A percentile compares a stretch with the other conserved stretches of the same genome.
Evolutionary conservation across 2,797 vertebrate genomes (phyloP).

Genomic region (Buphagus erythrorhynchus): DNA sequence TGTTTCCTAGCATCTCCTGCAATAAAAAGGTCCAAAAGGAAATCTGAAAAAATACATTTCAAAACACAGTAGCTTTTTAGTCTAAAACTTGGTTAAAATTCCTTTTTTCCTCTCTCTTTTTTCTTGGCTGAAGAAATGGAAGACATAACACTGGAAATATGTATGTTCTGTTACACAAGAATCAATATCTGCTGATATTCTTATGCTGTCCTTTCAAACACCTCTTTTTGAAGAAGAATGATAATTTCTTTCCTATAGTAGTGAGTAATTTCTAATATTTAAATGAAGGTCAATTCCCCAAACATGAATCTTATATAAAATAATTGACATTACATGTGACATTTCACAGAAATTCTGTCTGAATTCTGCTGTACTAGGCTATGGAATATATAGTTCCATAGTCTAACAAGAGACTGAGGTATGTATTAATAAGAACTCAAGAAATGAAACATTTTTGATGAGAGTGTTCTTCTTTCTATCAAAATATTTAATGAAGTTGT

Average conservation of each 20-base stretch:
- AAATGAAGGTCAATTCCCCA: not conserved
- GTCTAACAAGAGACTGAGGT: not conserved
- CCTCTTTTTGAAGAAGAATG: not conserved
- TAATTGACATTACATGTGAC: not conserved
- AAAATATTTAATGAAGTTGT: not conserved
- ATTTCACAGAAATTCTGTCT: not conserved
- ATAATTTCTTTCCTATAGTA: not conserved
- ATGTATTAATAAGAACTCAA: not conserved
- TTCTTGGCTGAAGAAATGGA: not conserved
- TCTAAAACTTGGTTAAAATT: not conserved
- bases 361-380: not conserved
- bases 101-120: rapidly evolving
- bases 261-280: not conserved
- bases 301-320: not conserved
- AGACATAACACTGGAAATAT: not conserved
- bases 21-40: not conserved
- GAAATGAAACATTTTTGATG: not conserved
- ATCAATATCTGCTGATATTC: not conserved
- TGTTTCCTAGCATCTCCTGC: not conserved
- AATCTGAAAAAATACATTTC: not conserved
- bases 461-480: not conserved
- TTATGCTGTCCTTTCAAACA: not conserved
- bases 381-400: not conserved
- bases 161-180: not conserved
- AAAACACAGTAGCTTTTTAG: not conserved